Percentiles rank a stretch among this genome's conserved stretches.
Evolutionary conservation across 2,113 vertebrate genomes (phyloP).

Genomic region (Nothobranchius kuhntae): DNA sequence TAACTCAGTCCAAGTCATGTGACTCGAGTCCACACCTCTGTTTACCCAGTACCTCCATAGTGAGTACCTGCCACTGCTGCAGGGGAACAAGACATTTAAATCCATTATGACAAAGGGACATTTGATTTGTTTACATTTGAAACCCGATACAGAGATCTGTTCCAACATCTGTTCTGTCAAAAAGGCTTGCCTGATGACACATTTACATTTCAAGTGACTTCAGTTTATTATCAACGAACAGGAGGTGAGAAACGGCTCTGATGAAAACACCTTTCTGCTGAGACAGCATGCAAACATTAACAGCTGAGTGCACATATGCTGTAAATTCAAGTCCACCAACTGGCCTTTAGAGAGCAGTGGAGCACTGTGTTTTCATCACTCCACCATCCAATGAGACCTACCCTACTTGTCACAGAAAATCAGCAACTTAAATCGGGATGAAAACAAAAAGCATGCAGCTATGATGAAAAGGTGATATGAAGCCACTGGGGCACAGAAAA

Average conservation of each 20-base stretch:
- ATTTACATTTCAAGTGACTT: not conserved
- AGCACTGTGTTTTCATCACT: constrained; percentile 32
- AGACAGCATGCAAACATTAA: not conserved
- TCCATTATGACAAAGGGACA: no score
- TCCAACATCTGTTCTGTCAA: not conserved
- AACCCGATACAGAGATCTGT: constrained; percentile 1
- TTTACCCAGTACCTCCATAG: no score
- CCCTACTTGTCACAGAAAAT: constrained; percentile 6
- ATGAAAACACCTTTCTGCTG: not conserved
- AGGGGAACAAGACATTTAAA: no score
- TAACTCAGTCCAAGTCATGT: no score
- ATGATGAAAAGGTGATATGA: constrained; percentile 4
- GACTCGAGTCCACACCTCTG: no score
- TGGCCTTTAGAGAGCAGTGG: constrained; percentile 73
- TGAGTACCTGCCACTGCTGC: no score
- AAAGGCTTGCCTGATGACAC: not conserved
- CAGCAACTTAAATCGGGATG: constrained; percentile 27
- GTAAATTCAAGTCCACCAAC: constrained; percentile 2
- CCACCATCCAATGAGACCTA: not conserved
- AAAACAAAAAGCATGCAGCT: constrained; percentile 9
- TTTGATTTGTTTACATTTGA: no score
- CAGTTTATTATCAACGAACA: not conserved
- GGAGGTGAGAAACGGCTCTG: not conserved
- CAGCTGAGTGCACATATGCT: not conserved
- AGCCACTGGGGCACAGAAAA: constrained; percentile 2